Conservation (phyloP, 2,797 vertebrate genomes). For the Rhyacichthys aspro region DNA sequence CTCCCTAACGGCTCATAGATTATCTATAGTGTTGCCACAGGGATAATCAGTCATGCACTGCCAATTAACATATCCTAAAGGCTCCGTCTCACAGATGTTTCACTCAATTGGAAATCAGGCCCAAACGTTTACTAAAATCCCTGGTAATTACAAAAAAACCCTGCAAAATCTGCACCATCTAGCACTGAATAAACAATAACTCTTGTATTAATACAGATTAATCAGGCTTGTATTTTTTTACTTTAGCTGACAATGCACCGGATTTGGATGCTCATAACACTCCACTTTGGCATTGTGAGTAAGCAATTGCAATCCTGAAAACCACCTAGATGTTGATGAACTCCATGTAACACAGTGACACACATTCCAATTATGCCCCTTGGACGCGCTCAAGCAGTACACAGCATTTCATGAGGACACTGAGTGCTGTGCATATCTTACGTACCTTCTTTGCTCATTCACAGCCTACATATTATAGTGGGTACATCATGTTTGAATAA, state of each 20-base stretch:
- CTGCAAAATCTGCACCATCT: slow-evolving; percentile 9
- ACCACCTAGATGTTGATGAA: slow-evolving; percentile 26
- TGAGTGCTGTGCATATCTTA: slow-evolving; percentile 3
- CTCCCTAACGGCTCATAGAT: slow-evolving; percentile 18
- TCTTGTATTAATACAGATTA: background rate
- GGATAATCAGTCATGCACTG: slow-evolving; percentile 12
- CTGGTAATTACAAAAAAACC: background rate
- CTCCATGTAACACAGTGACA: slow-evolving; percentile 52
- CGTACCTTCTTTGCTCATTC: background rate
- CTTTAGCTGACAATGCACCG: slow-evolving; percentile 4
- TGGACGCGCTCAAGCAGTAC: slow-evolving; percentile 2
- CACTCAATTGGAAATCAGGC: slow-evolving; percentile 2
- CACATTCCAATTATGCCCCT: slow-evolving; percentile 32
- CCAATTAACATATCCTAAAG: slow-evolving; percentile 2
- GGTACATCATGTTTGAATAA: background rate
- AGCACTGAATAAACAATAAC: background rate
- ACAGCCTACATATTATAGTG: background rate
- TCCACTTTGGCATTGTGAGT: background rate
- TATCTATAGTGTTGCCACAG: slow-evolving; percentile 11
- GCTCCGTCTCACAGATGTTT: slow-evolving; percentile 20
- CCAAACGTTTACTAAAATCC: slow-evolving; percentile 5
- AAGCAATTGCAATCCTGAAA: background rate
- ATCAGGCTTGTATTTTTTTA: background rate
- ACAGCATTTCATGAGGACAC: slow-evolving; percentile 11
- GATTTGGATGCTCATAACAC: background rate